Evolutionary conservation across 2,113 vertebrate species (phyloP).

Genomic region (Corythornis madagascariensis): DNA sequence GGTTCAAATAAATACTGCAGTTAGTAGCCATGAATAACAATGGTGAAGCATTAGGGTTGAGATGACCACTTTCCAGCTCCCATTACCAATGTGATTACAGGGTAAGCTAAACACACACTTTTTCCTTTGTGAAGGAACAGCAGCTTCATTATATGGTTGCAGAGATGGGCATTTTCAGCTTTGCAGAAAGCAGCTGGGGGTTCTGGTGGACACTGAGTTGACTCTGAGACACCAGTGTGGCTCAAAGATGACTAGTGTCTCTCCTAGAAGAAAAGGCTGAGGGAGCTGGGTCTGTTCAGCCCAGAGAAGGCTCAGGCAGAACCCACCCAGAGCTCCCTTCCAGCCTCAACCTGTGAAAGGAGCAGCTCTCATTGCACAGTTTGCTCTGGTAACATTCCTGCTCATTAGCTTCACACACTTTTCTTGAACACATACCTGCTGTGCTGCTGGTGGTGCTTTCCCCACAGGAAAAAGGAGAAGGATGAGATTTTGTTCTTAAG

Average conservation of each 20-base stretch:
- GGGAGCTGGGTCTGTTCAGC: neutral
- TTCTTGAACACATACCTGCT: neutral
- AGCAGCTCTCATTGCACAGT: neutral
- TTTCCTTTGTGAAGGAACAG: neutral
- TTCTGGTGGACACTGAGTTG: neutral
- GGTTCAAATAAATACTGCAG: constrained; percentile 35
- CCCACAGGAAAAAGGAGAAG: neutral
- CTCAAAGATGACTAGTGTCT: neutral
- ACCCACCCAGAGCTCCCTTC: neutral
- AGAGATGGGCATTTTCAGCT: neutral
- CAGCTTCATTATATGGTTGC: neutral
- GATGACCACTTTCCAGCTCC: neutral
- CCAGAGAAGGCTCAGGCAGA: neutral
- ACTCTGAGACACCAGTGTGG: neutral
- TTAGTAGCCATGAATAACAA: constrained; percentile 4
- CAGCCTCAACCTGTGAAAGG: neutral
- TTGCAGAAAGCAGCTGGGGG: neutral
- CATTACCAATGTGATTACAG: neutral
- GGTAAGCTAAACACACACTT: neutral
- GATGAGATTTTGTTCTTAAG: neutral
- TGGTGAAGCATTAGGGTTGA: neutral
- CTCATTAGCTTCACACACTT: neutral
- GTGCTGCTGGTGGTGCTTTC: neutral
- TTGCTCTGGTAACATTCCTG: neutral
- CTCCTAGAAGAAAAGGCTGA: neutral